These are phyloP conservation scores for Siphamia tubifer DNA, from an alignment of 2,113 vertebrate genomes.

Conservation along the genomic window DNA sequence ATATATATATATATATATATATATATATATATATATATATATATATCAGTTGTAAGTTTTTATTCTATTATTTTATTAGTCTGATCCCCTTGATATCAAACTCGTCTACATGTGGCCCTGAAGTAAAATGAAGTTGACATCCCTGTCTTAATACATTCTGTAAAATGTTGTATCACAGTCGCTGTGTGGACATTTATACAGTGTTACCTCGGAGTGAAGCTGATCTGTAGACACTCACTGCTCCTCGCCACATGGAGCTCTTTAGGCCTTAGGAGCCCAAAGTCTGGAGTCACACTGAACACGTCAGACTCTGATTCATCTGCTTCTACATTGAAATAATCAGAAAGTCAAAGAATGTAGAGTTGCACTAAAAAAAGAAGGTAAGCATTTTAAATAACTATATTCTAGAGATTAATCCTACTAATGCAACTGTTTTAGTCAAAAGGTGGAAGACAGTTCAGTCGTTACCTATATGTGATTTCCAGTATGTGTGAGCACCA, in stretches of 20 bases:
- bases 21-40: too few relatives aligned
- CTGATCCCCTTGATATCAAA: too few relatives aligned
- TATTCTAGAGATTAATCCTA: not conserved
- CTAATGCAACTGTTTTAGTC: not conserved
- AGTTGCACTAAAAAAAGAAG: too few relatives aligned
- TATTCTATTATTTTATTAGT: too few relatives aligned
- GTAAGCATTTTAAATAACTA: too few relatives aligned
- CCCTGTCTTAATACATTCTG: too few relatives aligned
- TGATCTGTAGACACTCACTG: conserved; percentile 78
- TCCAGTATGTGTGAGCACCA: conserved; percentile 83
- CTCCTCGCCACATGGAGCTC: conserved; percentile 28
- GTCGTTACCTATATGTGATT: conserved; percentile 76
- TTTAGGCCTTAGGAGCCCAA: conserved; percentile 77
- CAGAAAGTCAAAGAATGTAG: too few relatives aligned
- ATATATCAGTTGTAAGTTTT: too few relatives aligned
- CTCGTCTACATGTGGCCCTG: too few relatives aligned
- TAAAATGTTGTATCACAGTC: not conserved
- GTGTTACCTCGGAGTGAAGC: conserved; percentile 87
- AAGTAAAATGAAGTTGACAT: too few relatives aligned
- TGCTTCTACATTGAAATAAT: conserved; percentile 39
- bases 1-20: too few relatives aligned
- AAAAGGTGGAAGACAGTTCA: not conserved
- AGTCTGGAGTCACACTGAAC: conserved; percentile 81
- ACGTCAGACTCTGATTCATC: conserved; percentile 23
- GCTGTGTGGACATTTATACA: not conserved